Base-by-base conservation (phyloP, 2,113 vertebrate species). In the Silurus meridionalis region DNA sequence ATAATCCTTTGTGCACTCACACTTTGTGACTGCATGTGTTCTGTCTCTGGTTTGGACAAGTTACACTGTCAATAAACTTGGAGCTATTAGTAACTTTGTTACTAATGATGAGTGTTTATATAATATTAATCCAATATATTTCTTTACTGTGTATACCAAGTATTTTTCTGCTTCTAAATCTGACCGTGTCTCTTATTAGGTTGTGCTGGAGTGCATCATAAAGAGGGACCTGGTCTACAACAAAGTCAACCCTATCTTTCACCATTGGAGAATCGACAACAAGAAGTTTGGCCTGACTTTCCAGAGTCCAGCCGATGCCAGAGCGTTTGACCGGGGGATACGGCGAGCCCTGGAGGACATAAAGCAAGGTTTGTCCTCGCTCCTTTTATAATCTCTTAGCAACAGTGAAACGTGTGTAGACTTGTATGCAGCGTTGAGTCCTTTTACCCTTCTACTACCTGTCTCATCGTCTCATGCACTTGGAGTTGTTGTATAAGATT, bases 201-300 rank as follows among this genome's bases (percentile, higher is more conserved):
- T 99, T 94, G 97, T 99, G 92, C 96, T 99, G 96, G 98, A 99
- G 93, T 99, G 98, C 92, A 95, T 96, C 83, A 95, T 99, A 91
- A 97, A 97, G 94, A 99, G 96, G 93, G 97, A 98, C 90, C 94
- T 99, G 46, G 93, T 99, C 91, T 99, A 99, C 92, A 99, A 99
- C 95, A 99, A 98, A 93, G 97, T 99, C 94, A 99, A 94, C 89
- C 98, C 98, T 94, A 99, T 98, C 91, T 99, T 99, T 95, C 98
- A 99, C 94, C 98, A 99, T 95, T 99, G 98, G 98, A 97, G 97
- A 94, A 98, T 99, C 91, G 97, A 97, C 91, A 96, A 98, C 92
- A 99, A 98, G 91, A 99, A 99, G 94, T 99, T 99, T 88, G 98
- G 98, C 90, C 96, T 99, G 92, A 99, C 98, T n/a, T 99, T 99